Base-by-base conservation (phyloP, 2,797 vertebrate genomes). In the Echiichthys vipera region DNA sequence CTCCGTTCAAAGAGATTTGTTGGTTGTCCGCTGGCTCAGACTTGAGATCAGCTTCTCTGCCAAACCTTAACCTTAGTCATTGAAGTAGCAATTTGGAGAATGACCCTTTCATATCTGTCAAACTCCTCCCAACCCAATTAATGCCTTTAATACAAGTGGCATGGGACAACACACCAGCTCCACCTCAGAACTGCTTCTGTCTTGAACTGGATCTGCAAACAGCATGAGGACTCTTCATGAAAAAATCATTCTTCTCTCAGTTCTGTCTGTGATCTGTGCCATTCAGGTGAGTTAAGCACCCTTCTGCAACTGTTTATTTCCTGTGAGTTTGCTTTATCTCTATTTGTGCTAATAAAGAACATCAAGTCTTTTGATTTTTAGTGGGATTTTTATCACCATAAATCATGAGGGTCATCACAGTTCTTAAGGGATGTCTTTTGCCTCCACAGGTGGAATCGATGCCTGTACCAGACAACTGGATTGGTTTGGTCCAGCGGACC, bases 401-500 rank as follows among this genome's bases (percentile, higher is more conserved):
- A 2, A 37, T 32, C 43, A 27, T 9, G 2, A 40, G 12, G 2
- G 2, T 56, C 15, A 45, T 43, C 3, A 9, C 7, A 56, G 24
- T 32, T 53, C 3, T 27, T 20, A 24, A 53, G 40, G 1, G 0
- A 34, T n/a, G n/a, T 66, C 10, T 10, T 36, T 58, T 79, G 0
- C n/a, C 40, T 61, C 11, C 37, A 4, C 84, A 95, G 95, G 91
- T 93, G 3, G 56, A 78, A 42, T 78, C 92, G 1, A n/a, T 90
- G 49, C 93, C 94, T 9, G 49, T 94, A 10, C 74, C 77, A 20
- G 75, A 83, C 0, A 72, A 88, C 36, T 92, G 90, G 93, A 62
- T 29, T 0, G 88, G 78, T 29, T 68, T 95, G 71, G 75, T 95
- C 50, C 87, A 81, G 59, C 81, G 94, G 5, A 94, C 94, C 54